phyloP scores from a whole-genome alignment of 2,113 vertebrate species.

The Indicator maculatus region DNA sequence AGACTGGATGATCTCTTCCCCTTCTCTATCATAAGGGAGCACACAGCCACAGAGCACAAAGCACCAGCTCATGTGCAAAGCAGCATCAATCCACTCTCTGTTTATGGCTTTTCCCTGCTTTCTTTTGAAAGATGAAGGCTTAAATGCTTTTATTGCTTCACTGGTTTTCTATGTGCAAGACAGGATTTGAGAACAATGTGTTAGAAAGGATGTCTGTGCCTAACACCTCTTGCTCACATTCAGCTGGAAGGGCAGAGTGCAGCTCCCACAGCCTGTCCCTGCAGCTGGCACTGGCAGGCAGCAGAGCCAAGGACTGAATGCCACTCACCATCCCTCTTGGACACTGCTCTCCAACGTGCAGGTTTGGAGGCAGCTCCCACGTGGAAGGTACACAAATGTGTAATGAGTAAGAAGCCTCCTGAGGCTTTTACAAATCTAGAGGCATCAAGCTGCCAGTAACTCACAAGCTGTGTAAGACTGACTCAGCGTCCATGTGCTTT shows the following conservation, averaged over 20 bases:
- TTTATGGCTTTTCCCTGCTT: not conserved
- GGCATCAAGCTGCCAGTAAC: constrained; percentile 32
- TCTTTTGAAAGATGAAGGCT: constrained; percentile 16
- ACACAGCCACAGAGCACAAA: constrained; percentile 12
- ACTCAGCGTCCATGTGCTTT: constrained; percentile 52
- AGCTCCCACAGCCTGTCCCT: not conserved
- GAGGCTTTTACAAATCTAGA: constrained; percentile 39
- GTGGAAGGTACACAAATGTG: constrained; percentile 26
- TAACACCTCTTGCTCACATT: not conserved
- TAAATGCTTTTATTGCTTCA: constrained; percentile 62
- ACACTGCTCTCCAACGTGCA: accelerated
- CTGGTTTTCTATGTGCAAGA: constrained; percentile 50
- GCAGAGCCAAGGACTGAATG: not conserved
- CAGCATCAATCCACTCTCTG: not conserved
- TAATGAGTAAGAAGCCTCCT: constrained; percentile 35
- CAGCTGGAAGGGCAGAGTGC: not conserved
- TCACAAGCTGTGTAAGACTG: constrained; percentile 42
- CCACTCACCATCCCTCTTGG: not conserved
- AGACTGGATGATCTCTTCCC: constrained; percentile 32
- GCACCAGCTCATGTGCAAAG: constrained; percentile 47
- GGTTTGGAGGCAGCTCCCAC: not conserved
- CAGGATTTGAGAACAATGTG: constrained; percentile 44
- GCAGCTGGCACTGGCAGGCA: constrained; percentile 19
- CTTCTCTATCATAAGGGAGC: not conserved
- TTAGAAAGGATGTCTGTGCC: constrained; percentile 9